Evolutionary conservation across 2,888 invertebrate species (phyloP), one percentile per base, ranked within the genome.

Genomic region (Drosophila engyochracea): DNA sequence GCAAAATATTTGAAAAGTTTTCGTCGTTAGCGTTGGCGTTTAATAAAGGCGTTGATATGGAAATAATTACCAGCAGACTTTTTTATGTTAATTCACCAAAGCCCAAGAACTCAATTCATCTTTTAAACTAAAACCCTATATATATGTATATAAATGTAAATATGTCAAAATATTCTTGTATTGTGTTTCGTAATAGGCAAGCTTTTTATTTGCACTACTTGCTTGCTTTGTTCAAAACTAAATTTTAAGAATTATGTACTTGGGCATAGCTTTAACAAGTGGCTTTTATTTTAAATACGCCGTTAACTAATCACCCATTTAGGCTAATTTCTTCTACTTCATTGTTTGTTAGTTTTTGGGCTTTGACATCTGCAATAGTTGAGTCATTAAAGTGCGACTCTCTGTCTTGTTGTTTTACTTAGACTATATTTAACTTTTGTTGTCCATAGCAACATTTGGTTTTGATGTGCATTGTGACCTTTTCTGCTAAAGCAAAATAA

Each of bases 1-100:
- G 58, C 69, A 69, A 87, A 87, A 79, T 89, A 69, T 82, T 74
- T 70, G 37, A 70, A 80, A 83, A 84, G 51, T 83, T 88, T 85
- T 61, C 53, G 37, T 53, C 49, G 53, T 64, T 68, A 55, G 62
- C 28, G 51, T 57, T 59, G 72, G 53, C 31, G 65, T 54, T 70
- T 62, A 74, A 70, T 57, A 64, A 68, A 74, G 76, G 89, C 90
- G 85, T 75, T 82, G 82, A 68, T 72, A 74, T 86, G 89, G 87
- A 89, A 90, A 83, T 85, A 90, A 85, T 90, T 89, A 79, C 76
- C 73, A 71, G 73, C 85, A 90, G 90, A 90, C 72, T 70, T 69
- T 69, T 70, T 60, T 47, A 65, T 30, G 69, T 57, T 68, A 66
- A 60, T 65, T 68, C n/a, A 54, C n/a, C 49, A 52, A 41, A 39